phyloP scores from a whole-genome alignment of 2,113 vertebrate species.

The Mesembrinibis cayennensis region DNA sequence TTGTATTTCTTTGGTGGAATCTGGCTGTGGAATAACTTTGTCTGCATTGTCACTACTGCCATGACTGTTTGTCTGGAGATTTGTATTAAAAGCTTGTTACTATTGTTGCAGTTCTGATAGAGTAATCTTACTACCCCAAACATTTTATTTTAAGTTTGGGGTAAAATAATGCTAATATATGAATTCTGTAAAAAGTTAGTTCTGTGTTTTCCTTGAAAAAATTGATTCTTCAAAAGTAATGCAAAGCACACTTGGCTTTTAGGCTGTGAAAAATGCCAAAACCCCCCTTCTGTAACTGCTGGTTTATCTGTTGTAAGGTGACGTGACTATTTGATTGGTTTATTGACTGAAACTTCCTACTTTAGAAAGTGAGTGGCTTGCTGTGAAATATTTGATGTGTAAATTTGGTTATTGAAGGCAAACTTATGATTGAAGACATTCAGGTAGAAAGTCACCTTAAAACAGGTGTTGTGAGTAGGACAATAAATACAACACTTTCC shows the following conservation, averaged over 20 bases:
- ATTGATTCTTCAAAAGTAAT: constrained; percentile 75
- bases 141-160: constrained; percentile 58
- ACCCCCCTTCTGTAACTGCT: constrained; percentile 61
- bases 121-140: constrained; percentile 65
- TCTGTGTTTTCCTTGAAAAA: constrained; percentile 74
- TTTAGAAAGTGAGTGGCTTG: constrained; percentile 84
- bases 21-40: constrained; percentile 79
- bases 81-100: constrained; percentile 74
- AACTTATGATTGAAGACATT: constrained; percentile 82
- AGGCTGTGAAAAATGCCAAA: constrained; percentile 73
- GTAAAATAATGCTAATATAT: constrained; percentile 64
- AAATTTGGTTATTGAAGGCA: constrained; percentile 83
- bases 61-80: constrained; percentile 78
- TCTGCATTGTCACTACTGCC: constrained; percentile 78
- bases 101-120: constrained; percentile 78
- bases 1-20: constrained; percentile 80
- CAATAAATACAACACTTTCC: constrained; percentile 75
- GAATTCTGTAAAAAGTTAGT: constrained; percentile 76
- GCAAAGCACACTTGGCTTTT: constrained; percentile 77
- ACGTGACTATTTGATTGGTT: constrained; percentile 86
- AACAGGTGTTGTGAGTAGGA: constrained; percentile 85
- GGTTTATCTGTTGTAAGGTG: constrained; percentile 95
- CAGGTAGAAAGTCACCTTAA: constrained; percentile 89
- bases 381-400: constrained; percentile 86
- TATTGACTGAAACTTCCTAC: constrained; percentile 81